These are phyloP conservation scores for Aethes cnicana DNA, from an alignment of 2,888 invertebrate species.

Conservation along the genomic window DNA sequence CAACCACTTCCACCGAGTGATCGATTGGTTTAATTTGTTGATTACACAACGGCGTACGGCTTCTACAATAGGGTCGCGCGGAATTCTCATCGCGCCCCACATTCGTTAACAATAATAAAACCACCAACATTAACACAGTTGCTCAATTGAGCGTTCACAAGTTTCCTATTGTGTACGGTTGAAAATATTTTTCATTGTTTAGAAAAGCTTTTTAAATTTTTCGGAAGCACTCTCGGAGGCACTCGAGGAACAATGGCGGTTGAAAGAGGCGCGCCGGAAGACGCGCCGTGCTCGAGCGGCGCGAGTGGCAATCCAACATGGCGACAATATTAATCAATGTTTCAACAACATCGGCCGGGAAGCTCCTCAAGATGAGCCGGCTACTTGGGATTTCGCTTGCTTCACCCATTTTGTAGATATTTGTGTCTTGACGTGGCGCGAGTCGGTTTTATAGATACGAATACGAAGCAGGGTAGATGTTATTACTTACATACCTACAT, in stretches of 20 bases:
- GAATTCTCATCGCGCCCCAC: conserved; percentile 19
- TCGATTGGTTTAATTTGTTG: conserved; percentile 28
- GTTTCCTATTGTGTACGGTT: conserved; percentile 40
- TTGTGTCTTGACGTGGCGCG: no score
- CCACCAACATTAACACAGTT: conserved; percentile 41
- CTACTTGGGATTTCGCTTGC: conserved; percentile 46
- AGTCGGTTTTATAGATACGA: no score
- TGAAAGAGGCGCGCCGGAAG: conserved; percentile 63
- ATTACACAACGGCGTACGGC: conserved; percentile 25
- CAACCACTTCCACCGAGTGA: conserved; percentile 24
- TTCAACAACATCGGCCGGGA: conserved; percentile 76
- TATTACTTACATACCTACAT: no score
- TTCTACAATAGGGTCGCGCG: conserved; percentile 18
- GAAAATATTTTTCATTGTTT: conserved; percentile 47
- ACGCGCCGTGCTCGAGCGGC: conserved; percentile 52
- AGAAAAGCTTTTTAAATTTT: conserved; percentile 43
- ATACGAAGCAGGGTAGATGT: no score
- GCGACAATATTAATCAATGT: conserved; percentile 83
- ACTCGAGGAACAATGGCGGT: conserved; percentile 58
- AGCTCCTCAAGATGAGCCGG: conserved; percentile 63
- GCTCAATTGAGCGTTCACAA: conserved; percentile 59
- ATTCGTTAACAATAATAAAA: conserved; percentile 26
- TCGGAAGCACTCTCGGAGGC: conserved; percentile 48
- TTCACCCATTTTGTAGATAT: conserved; percentile 9
- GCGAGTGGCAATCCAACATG: conserved; percentile 71